Evolutionary conservation across 2,113 vertebrate species (phyloP).

Genomic region (Nanorana parkeri): DNA sequence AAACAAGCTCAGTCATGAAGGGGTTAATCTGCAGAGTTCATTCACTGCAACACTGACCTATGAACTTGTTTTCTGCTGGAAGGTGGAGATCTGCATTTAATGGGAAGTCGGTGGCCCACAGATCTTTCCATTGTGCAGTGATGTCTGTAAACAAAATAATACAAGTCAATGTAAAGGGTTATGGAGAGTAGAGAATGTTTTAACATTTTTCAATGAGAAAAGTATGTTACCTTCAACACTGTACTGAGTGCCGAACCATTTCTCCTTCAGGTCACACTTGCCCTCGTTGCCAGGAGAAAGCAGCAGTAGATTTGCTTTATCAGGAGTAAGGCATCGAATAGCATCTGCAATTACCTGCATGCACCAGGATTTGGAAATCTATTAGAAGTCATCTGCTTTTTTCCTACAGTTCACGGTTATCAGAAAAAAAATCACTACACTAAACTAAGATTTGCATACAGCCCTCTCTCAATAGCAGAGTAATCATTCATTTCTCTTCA

Average conservation of each 20-base stretch:
- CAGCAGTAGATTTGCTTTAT: conserved; percentile 90
- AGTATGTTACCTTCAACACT: conserved; percentile 83
- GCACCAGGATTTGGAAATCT: conserved; percentile 21
- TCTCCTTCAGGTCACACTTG: conserved; percentile 86
- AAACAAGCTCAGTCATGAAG: no score
- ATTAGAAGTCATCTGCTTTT: background rate
- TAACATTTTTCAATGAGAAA: background rate
- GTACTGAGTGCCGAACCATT: conserved; percentile 96
- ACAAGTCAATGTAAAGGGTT: background rate
- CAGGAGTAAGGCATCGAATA: conserved; percentile 84
- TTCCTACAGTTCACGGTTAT: background rate
- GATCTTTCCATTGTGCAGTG: conserved; percentile 80
- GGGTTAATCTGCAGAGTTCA: background rate
- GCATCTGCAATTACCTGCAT: conserved; percentile 86
- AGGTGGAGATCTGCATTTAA: conserved; percentile 87
- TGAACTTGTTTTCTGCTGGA: conserved; percentile 92
- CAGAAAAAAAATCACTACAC: background rate
- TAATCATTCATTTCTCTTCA: no score
- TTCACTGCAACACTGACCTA: conserved; percentile 78
- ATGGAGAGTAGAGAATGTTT: background rate
- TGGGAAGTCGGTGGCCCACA: conserved; percentile 83
- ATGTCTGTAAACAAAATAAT: conserved; percentile 75
- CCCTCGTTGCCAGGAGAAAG: conserved; percentile 93
- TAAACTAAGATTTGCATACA: background rate
- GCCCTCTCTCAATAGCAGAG: no score